Percentiles rank a stretch among this genome's conserved stretches.
These are phyloP conservation scores for Netelia fuscicornis DNA, from an alignment of 2,888 invertebrate genomes.

Conservation along the genomic window DNA sequence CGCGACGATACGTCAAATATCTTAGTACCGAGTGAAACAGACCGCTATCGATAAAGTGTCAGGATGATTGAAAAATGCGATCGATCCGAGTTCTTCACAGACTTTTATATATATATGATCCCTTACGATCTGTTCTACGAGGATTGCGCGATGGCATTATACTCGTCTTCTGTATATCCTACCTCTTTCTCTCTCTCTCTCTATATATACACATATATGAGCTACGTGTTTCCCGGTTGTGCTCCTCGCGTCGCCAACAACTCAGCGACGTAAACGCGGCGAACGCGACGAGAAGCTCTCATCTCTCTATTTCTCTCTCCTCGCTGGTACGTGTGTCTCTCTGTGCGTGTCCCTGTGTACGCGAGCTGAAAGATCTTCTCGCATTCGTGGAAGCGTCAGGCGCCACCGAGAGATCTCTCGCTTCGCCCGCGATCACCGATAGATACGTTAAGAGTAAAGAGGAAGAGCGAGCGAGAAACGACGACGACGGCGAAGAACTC, in stretches of 20 bases:
- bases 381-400: slow-evolving; percentile 68
- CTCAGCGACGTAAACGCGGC: slow-evolving; percentile 10
- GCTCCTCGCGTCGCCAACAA: slow-evolving; percentile 40
- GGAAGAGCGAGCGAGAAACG: slow-evolving; percentile 34
- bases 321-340: neutral
- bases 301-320: slow-evolving; percentile 57
- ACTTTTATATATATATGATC: slow-evolving; percentile 26
- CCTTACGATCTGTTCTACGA: neutral
- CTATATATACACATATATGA: neutral
- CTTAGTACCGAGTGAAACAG: slow-evolving; percentile 37
- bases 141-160: slow-evolving; percentile 18
- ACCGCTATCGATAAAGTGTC: slow-evolving; percentile 64
- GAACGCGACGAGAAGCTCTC: slow-evolving; percentile 51
- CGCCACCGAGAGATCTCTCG: slow-evolving; percentile 66
- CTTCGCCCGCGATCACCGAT: slow-evolving; percentile 61
- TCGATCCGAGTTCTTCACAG: slow-evolving; percentile 55
- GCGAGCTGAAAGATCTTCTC: slow-evolving; percentile 55
- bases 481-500: neutral
- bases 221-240: slow-evolving; percentile 29
- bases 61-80: slow-evolving; percentile 68
- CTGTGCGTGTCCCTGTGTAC: slow-evolving; percentile 2
- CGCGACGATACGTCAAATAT: slow-evolving; percentile 62
- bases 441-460: slow-evolving; percentile 66
- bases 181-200: neutral
- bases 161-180: slow-evolving; percentile 4